Conservation (phyloP, 2,797 vertebrate species). For the Ciconia nigra region DNA sequence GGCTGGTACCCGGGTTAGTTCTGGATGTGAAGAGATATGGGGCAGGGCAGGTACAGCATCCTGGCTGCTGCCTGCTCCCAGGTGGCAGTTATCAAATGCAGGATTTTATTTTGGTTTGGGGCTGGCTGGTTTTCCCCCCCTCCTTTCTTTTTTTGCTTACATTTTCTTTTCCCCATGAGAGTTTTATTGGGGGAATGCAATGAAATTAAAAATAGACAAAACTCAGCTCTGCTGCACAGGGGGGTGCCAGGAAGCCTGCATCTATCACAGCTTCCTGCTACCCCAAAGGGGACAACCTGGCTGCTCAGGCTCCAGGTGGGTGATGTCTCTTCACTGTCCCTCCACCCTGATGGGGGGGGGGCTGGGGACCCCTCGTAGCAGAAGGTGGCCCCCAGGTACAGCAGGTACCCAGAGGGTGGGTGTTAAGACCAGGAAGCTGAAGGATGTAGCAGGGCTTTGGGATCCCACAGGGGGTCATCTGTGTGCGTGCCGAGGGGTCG, state of each 20-base stretch:
- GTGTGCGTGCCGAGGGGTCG: accelerated
- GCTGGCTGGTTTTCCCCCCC: accelerated
- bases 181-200: neutral
- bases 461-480: neutral
- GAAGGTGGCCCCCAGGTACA: neutral
- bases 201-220: slow-evolving; percentile 13
- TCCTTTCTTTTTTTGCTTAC: neutral
- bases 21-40: neutral
- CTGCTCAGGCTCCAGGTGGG: neutral
- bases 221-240: neutral
- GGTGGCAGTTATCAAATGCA: too few relatives aligned
- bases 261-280: neutral
- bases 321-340: neutral
- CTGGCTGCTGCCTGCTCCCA: neutral
- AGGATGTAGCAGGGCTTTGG: neutral
- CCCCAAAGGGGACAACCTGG: neutral
- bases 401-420: too few relatives aligned
- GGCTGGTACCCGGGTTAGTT: neutral
- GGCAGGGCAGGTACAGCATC: neutral
- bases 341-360: accelerated
- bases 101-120: neutral
- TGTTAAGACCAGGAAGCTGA: neutral
- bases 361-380: accelerated
- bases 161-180: neutral
- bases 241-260: neutral